Evolutionary conservation across 2,888 invertebrate genomes (phyloP), one percentile per base, ranked within the genome.

Genomic region (Noctua fimbriata): DNA sequence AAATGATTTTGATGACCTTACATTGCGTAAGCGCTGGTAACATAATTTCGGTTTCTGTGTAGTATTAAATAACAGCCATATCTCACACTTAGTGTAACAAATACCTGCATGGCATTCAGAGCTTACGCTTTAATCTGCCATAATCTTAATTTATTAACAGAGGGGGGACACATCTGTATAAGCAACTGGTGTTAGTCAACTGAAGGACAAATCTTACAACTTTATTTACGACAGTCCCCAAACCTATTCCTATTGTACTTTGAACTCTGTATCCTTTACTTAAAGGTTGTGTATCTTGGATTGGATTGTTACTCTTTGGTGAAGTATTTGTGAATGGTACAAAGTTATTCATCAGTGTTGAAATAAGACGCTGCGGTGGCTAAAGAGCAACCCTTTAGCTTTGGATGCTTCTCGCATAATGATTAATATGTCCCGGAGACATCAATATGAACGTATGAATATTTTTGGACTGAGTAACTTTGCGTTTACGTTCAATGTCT

Each of bases 81-180:
- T 85, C 79, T 87, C 81, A 86, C 86, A 87, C 77, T 82, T 71
- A 69, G 24, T 71, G 66, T 81, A 75, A 85, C 55, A 84, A 85
- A 88, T 87, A 83, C 77, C 79, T 83, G 65, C 73, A 85, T 73
- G 78, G 79, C 82, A 88, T 90, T 86, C 86, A 88, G 89, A 92
- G 89, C 89, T 91, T 89, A 90, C 86, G 89, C 83, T 89, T 92
- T 92, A 93, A 94, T 93, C 93, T 87, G 66, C 81, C 84, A 87
- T 94, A 94, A 94, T 93, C 93, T 89, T 94, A 92, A 95, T 94
- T 95, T 95, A 95, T 93, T 91, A 90, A 90, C 89, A 82, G 82
- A 91, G 91, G 93, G 91, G 93, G 93, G 93, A 89, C 89, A 93
- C 92, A 93, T 93, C 92, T 94, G 94, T 93, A 94, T 93, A 93